Base-by-base conservation (phyloP, 1,140 invertebrate genomes). In the Procambarus virginalis region DNA sequence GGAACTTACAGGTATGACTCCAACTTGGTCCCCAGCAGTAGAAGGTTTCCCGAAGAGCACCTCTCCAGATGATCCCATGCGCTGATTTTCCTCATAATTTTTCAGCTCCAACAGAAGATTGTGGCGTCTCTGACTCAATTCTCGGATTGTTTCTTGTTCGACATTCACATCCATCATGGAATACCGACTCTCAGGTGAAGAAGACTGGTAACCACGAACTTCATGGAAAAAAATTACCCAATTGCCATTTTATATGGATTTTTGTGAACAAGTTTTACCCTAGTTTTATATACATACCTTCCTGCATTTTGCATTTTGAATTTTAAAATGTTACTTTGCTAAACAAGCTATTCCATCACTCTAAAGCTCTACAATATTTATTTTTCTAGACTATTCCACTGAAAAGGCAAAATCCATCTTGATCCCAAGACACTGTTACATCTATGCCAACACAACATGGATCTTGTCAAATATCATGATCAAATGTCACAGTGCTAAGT, bases 121-220 rank as follows among this genome's bases (percentile, higher is more conserved):
- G 94, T 98, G 97, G 93, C 98, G 98, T 92, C 96, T 96, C 34
- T 96, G 95, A 84, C 97, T 95, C 9, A 99, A 93, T 91, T 98
- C 97, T 70, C 97, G 95, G 70, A 98, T 96, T 0, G 96, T 95
- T 92, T 97, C 96, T 92, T 97, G 96, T 92, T 97, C 97, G 49
- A 95, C 93, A 92, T 95, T 95, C n/a, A 94, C 93, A 90, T 95
- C 94, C 92, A 96, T 94, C 89, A 95, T 93, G 17, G 93, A 92
- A 89, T 93, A 94, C 91, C 94, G 92, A 86, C 93, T 93, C 75
- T 94, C 94, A 91, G n/a, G 93, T 90, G 64, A 94, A 8, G 88
- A 94, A 48, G 94, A 92, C 88, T 94, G 94, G 93, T 97, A 98
- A 6, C 97, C 97, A 91, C 96, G 94, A 3, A 98, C 97, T 97